A percentile compares a stretch with the other conserved stretches of the same genome.
Conservation (phyloP, 2,797 vertebrate genomes). For the Danio tinwini region DNA sequence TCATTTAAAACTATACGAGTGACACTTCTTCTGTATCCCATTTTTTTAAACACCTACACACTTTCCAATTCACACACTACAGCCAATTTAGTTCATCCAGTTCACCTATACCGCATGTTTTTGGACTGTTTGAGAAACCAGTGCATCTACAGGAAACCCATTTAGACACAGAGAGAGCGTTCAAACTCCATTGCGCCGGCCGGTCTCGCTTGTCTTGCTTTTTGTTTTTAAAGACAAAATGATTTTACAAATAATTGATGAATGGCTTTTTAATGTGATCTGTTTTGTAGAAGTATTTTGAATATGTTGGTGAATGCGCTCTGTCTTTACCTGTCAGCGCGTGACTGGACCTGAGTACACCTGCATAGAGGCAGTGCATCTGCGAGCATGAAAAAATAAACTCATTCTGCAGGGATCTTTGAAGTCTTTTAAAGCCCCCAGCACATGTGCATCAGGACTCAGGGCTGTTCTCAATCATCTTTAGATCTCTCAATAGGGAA, state of each 20-base stretch:
- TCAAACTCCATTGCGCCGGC: too few species aligned
- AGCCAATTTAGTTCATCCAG: too few species aligned
- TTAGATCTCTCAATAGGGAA: constrained; percentile 12
- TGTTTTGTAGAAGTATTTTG: constrained; percentile 28
- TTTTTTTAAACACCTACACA: too few species aligned
- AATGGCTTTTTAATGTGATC: not conserved
- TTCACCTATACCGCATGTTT: too few species aligned
- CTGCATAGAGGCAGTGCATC: constrained; percentile 45
- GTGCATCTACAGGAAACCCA: too few species aligned
- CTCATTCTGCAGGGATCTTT: constrained; percentile 31
- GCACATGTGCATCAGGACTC: constrained; percentile 1
- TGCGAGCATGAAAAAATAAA: constrained; percentile 14
- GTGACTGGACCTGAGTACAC: constrained; percentile 54
- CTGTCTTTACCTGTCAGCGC: constrained; percentile 47
- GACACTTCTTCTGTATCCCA: too few species aligned
- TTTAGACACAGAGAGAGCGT: too few species aligned
- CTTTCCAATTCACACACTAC: too few species aligned
- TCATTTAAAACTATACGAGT: too few species aligned
- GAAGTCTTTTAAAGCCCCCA: constrained; percentile 29
- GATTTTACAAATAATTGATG: constrained; percentile 15
- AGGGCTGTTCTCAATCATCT: constrained; percentile 3
- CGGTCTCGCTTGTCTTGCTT: not conserved
- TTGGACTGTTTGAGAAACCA: too few species aligned
- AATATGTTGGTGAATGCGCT: constrained; percentile 13
- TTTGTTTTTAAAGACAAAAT: not conserved